Evolutionary conservation across 2,113 vertebrate genomes (phyloP), one percentile per base, ranked within the genome.

Genomic region (Otis tarda): DNA sequence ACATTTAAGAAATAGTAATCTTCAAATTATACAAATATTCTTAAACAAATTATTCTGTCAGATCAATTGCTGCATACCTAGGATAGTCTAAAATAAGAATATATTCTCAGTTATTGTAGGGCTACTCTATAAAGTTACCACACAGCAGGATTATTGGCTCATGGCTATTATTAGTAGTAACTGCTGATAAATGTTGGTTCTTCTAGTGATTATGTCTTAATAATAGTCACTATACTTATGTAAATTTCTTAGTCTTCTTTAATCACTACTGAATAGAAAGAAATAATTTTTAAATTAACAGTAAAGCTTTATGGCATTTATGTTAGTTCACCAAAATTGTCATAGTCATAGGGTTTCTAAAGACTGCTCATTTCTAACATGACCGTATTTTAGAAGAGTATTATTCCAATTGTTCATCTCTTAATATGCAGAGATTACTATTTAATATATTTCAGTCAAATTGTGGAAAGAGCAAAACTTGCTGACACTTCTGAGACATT

Each of bases 401-500:
- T 73, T 80, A 80, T 80, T 94, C 14, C 21, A 83, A 8, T 80
- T 90, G 27, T 69, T 91, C 61, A 33, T 69, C 39, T 85, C 63
- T 94, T 59, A 96, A 67, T 83, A 83, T 77, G 41, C 47, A 63
- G 41, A 75, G 70, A 94, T 86, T 90, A 78, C 77, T 89, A 83
- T 93, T 95, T 94, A 93, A 93, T 77, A 43, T 19, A 85, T 93
- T 93, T 91, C 78, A 89, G 63, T 87, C 28, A 83, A 79, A 82
- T 20, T 71, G 63, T 63, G 27, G 41, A 89, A 89, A 70, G 63
- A 86, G 59, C 22, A 88, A 94, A 96, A 83, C 43, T 94, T 3
- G 0, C 59, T 86, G 93, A 88, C 47, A 81, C 90, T 90, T 92
- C 71, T 64, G 93, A 96, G 92, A 93, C 19, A 57, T 77, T 83